phyloP scores from a whole-genome alignment of 2,113 vertebrate species.

The Podilymbus podiceps region DNA sequence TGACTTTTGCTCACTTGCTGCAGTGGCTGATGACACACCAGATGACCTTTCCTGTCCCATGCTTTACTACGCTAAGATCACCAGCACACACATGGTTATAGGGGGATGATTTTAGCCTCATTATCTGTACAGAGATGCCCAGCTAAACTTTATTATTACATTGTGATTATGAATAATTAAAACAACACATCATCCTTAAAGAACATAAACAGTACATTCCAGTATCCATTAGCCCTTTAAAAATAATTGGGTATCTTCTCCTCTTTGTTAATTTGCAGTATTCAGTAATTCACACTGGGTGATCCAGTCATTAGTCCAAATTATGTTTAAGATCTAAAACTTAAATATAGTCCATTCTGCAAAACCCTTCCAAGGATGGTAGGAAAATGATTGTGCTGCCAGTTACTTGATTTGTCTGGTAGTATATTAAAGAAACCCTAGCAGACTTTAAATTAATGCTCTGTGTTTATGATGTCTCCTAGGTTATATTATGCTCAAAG shows the following conservation, averaged over 20 bases:
- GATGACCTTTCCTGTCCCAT: not conserved
- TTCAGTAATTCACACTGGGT: conserved; percentile 6
- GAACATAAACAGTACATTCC: not conserved
- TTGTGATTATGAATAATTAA: not conserved
- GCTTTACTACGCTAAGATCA: not conserved
- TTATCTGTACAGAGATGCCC: not conserved
- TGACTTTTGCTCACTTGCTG: not conserved
- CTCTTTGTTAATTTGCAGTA: conserved; percentile 1
- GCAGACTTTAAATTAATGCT: conserved; percentile 1
- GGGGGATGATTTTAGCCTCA: not conserved
- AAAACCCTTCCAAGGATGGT: not conserved
- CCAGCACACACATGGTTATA: not conserved
- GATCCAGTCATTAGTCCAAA: not conserved
- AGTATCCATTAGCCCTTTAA: conserved; percentile 1
- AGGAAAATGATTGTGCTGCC: not conserved
- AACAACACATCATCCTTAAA: not conserved
- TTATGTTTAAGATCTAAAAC: conserved; percentile 24
- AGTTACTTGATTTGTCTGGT: not conserved
- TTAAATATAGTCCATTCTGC: not conserved
- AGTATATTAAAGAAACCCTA: not conserved
- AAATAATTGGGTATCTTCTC: not conserved
- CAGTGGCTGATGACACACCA: fast-evolving
- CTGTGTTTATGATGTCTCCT: not conserved
- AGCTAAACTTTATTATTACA: not conserved
- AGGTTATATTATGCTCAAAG: not conserved